Percentiles rank a stretch among this genome's conserved stretches.
These are phyloP conservation scores for Psammodynastes pulverulentus DNA, from an alignment of 2,113 vertebrate genomes.

Conservation along the genomic window DNA sequence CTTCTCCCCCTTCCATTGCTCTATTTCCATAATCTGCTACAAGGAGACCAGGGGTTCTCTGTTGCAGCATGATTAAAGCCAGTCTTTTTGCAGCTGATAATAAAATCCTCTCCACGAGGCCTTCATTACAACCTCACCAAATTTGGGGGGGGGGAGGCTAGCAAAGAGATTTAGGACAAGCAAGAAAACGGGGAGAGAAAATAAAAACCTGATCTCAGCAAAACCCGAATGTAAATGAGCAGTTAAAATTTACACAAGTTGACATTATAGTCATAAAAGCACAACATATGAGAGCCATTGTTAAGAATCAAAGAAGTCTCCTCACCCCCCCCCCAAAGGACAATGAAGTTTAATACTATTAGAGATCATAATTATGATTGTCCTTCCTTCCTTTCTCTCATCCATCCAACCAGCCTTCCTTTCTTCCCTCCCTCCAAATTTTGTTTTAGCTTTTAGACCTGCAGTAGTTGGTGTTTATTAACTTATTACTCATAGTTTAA, in stretches of 20 bases:
- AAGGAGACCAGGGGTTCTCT: conserved; percentile 17
- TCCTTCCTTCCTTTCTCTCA: too few species aligned
- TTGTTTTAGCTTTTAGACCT: not conserved
- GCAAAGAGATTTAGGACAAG: conserved; percentile 10
- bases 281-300: not conserved
- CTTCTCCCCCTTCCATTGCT: not conserved
- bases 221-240: conserved; percentile 17
- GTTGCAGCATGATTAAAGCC: conserved; percentile 44
- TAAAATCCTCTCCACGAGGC: conserved; percentile 37
- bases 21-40: conserved; percentile 49
- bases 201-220: conserved; percentile 50
- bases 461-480: not conserved
- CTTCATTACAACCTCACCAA: conserved; percentile 8
- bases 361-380: not conserved
- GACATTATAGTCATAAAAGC: conserved; percentile 20
- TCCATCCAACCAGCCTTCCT: not conserved
- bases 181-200: not conserved
- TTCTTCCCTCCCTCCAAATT: not conserved
- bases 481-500: not conserved
- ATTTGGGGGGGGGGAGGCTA: conserved; percentile 22
- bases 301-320: not conserved
- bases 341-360: not conserved
- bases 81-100: conserved; percentile 11
- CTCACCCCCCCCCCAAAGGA: not conserved
- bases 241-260: conserved; percentile 26